Evolutionary conservation across 2,113 vertebrate genomes (phyloP), one percentile per base, ranked within the genome.

Genomic region (Pipra filicauda): DNA sequence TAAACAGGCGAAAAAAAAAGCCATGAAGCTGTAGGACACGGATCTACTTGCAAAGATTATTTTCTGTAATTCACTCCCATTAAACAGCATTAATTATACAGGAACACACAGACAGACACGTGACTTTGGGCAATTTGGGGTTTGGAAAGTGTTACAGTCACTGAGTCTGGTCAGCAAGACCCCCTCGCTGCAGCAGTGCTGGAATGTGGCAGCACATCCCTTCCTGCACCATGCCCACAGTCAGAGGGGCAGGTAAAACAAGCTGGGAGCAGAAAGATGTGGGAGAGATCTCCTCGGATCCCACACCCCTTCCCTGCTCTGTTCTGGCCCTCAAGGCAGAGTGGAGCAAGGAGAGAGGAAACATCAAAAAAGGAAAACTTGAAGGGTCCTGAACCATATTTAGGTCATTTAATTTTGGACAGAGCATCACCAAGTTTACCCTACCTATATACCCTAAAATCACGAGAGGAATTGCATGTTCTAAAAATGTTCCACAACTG

Each of bases 141-240:
- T 67, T 52, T 28, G 69, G 18, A 10, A 20, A 31, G 19, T 16
- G 66, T 26, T 73, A 7, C 39, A 64, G 70, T 23, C 52, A 10
- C 1, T 7, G 4, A 35, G n/a, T 4, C 30, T 7, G 59, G 35
- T 12, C 46, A 54, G 70, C 39, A 35, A 10, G 65, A 35, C 2
- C 46, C 27, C 21, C 71, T 46, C 35, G 11, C 2, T 4, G 67
- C 48, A 46, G 8, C 35, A 12, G 31, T 2, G 62, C 72, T 23
- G 76, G 4, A 5, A 35, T 26, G 39, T 35, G 24, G 31, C 64
- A 57, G 85, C 48, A 75, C 48, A 2, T 8, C 39, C n/a, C 5
- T 12, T 43, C 3, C 6, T 12, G 35, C 49, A 17, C 3, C 4
- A 5, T 0, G 2, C 35, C 21, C 16, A 14, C 0, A 1, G 61